Evolutionary conservation across 2,888 invertebrate species (phyloP), one percentile per base, ranked within the genome.

Genomic region (Glyphotaelius pellucidus): DNA sequence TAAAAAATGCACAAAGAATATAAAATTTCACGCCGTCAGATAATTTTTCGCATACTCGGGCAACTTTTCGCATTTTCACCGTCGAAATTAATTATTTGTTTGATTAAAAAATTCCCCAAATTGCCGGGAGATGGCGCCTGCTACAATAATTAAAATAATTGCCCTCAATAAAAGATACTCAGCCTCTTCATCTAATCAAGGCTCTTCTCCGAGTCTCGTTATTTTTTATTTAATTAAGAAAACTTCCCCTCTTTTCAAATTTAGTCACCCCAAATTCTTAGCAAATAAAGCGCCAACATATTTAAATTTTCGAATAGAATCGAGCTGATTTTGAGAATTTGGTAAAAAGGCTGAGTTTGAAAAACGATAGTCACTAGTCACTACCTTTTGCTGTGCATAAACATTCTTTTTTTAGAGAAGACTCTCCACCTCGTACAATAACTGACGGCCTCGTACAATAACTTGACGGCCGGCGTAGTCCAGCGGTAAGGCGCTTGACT

Each of bases 141-240:
- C 87, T 52, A 52, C 90, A 90, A 91, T 91, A 90, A 91, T 91
- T 92, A 92, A 92, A 91, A 90, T 67, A 90, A 92, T 81, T 90
- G 90, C 89, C 89, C 90, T 84, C 30, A 80, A 89, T 90, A 92
- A 92, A 91, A 92, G 88, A 89, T 93, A 93, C 92, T 93, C 92
- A 89, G 90, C 85, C 31, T 85, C 91, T 90, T 87, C 90, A 84
- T 89, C 91, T 92, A 91, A 92, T 93, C 93, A 91, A 91, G 84
- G 52, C 86, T 91, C 81, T 83, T 81, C 91, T 81, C 80, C 80
- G 87, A 90, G 85, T 80, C 86, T 90, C 91, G 87, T 92, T 91
- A 91, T 91, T 91, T 89, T 92, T 90, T 91, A 93, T 93, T 93
- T 92, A 93, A 93, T 93, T 93, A 93, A 93, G 92, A 91, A 91